Evolutionary conservation across 1,140 invertebrate species (phyloP).

Genomic region (Drosophila pectinifera): DNA sequence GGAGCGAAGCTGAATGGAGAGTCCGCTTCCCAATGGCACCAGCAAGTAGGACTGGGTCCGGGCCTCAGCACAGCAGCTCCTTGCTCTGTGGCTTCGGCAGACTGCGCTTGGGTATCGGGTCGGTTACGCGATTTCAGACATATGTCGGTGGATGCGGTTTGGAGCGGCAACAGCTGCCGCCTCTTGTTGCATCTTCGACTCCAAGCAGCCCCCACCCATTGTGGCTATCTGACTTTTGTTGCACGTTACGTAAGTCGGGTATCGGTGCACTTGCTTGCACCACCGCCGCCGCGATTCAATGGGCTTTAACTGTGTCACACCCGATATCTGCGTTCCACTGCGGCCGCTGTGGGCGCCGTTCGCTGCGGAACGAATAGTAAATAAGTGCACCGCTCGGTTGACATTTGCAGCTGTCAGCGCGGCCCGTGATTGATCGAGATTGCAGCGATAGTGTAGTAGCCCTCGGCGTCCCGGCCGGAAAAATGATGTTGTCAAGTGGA

Average conservation of each 20-base stretch:
- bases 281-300: conserved; percentile 23
- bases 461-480: conserved; percentile 5
- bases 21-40: conserved; percentile 23
- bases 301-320: conserved; percentile 65
- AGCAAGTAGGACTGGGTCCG: neutral
- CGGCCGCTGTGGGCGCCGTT: conserved; percentile 39
- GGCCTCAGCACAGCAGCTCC: neutral
- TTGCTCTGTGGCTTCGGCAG: conserved; percentile 16
- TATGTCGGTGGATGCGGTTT: conserved; percentile 33
- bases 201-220: conserved; percentile 27
- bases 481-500: conserved; percentile 33
- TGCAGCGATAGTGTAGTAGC: conserved; percentile 28
- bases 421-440: conserved; percentile 68
- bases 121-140: conserved; percentile 39
- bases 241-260: conserved; percentile 66
- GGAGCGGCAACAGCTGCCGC: conserved; percentile 40
- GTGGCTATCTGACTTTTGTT: conserved; percentile 73
- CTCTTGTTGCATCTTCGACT: conserved; percentile 40
- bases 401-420: conserved; percentile 79
- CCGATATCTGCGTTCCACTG: conserved; percentile 16
- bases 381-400: conserved; percentile 73
- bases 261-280: conserved; percentile 47
- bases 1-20: conserved; percentile 4
- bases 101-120: conserved; percentile 17
- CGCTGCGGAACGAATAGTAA: conserved; percentile 44